Evolutionary conservation across 1,140 invertebrate genomes (phyloP).

Genomic region (Pemphigus obesinymphae): DNA sequence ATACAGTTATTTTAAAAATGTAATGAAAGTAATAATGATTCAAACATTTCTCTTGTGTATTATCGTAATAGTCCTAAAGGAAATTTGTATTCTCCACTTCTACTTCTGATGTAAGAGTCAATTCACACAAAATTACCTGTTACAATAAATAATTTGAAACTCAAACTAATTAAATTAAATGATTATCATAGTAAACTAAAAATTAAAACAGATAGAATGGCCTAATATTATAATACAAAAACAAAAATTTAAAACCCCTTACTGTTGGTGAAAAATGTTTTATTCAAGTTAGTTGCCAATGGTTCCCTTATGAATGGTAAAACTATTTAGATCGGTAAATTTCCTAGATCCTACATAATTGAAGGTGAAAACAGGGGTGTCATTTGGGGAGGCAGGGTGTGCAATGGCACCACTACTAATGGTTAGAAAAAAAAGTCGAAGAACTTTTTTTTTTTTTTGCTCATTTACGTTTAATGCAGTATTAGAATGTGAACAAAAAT

Average conservation of each 20-base stretch:
- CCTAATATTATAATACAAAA: background rate
- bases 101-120: background rate
- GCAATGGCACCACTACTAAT: no score
- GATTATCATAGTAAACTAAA: no score
- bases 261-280: background rate
- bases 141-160: no score
- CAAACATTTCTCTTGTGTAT: constrained; percentile 36
- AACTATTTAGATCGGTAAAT: background rate
- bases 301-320: background rate
- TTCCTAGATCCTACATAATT: background rate
- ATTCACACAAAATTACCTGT: no score
- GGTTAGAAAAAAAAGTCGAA: no score
- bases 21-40: background rate
- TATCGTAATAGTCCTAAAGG: constrained; percentile 20
- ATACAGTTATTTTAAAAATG: constrained; percentile 41
- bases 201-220: no score
- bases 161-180: no score
- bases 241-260: background rate
- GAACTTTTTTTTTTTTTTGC: no score
- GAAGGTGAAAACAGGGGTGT: no score
- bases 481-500: no score
- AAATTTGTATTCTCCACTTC: background rate
- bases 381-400: no score
- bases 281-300: background rate
- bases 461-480: no score